Evolutionary conservation across 30 jellyfish, hydroid and myxozoan species (phyloP), one percentile per base, ranked within the genome.

Genomic region (Rhopilema esculentum): DNA sequence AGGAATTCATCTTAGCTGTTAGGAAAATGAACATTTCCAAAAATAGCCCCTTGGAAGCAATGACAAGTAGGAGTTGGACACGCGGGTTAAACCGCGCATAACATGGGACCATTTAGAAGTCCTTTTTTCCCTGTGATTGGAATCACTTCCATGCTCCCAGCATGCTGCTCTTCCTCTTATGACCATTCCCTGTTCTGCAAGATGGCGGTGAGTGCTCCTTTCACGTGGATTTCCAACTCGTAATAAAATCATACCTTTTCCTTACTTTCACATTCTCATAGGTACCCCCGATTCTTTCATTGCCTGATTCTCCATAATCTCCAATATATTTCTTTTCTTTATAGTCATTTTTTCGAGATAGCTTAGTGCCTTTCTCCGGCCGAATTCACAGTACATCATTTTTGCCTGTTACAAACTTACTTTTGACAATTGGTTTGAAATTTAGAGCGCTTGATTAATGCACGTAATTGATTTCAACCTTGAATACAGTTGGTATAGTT

Each of bases 121-220:
- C 57, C 57, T 40, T 78, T 62, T 31, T 61, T 62, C 88, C 88
- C 91, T 69, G 75, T 66, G 76, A 49, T 48, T 7, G 4, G 63
- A n/a, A 24, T n/a, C 57, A 69, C 83, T 26, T 81, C 64, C 63
- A 65, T 50, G 83, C 83, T 6, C 96, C 96, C 96, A 61, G 87
- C 53, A 87, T 87, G 90, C 96, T 22, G 1, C 67, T 77, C 83
- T 8, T 32, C 52, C 96, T 77, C 87, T 87, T 87, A 67, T 57
- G 89, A 77, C 96, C 96, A 71, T 87, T 77, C 92, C 95, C 69
- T 63, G 76, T 83, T 69, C 92, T 51, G 92, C 92, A 92, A 83
- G 92, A 92, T 92, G 98, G 98, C 98, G 98, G 98, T 92, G 91
- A 92, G 98, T 86, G 25, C 73, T 16, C 72, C 16, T 31, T 81